phyloP scores from a whole-genome alignment of 37 sponge, comb jelly and placozoan genomes.

The Tethya wilhelma region DNA sequence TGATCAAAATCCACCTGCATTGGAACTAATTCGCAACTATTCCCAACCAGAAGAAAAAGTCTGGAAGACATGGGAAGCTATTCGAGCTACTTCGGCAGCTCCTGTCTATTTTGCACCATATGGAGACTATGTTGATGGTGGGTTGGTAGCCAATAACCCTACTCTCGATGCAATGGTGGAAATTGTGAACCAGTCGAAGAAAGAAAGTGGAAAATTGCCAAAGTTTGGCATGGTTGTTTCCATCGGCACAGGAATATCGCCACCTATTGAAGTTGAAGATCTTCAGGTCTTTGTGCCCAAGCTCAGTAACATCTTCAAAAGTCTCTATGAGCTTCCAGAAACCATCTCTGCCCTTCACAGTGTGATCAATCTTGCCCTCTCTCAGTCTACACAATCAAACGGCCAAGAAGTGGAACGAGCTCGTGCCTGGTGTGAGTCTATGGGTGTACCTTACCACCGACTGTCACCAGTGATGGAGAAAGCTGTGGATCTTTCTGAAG shows the following conservation, averaged over 20 bases:
- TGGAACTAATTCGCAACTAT: constrained; percentile 72
- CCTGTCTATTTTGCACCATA: constrained; percentile 18
- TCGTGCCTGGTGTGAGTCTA: constrained; percentile 60
- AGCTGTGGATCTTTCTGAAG: constrained; percentile 19
- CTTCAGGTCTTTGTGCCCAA: constrained; percentile 6
- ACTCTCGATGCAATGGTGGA: constrained; percentile 18
- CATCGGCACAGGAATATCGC: constrained; percentile 32
- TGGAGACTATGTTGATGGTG: constrained; percentile 34
- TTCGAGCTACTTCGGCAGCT: constrained; percentile 28
- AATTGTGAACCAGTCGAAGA: constrained; percentile 4
- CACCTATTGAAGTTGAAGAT: constrained; percentile 1
- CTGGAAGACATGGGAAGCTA: constrained; percentile 43
- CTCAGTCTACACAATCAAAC: constrained; percentile 47
- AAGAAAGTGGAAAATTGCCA: constrained; percentile 24
- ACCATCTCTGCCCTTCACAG: constrained; percentile 11
- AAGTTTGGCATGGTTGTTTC: constrained; percentile 15
- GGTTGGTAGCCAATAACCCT: no score
- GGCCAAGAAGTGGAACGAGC: constrained; percentile 54
- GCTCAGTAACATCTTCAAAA: neutral
- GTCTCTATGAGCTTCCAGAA: neutral
- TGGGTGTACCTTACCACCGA: constrained; percentile 43
- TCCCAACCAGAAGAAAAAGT: constrained; percentile 44
- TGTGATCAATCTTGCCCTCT: constrained; percentile 20
- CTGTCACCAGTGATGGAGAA: constrained; percentile 26
- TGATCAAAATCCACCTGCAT: constrained; percentile 53